phyloP scores from a whole-genome alignment of 2,797 vertebrate genomes.

The Halcyon leucocephala region DNA sequence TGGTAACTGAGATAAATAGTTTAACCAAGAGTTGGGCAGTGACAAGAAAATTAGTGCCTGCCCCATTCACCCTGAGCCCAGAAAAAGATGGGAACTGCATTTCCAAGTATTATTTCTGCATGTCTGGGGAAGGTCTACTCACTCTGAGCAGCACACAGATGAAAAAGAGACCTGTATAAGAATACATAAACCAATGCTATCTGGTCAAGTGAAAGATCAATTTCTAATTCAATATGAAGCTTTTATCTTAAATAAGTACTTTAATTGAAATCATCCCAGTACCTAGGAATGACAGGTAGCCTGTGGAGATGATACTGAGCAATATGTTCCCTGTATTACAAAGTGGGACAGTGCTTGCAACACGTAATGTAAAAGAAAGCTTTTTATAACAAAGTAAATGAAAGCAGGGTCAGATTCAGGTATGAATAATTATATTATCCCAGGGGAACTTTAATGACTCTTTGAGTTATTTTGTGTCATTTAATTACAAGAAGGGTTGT shows the following conservation, averaged over 20 bases:
- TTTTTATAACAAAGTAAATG: background rate
- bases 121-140: background rate
- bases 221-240: background rate
- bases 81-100: background rate
- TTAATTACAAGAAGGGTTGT: background rate
- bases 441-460: background rate
- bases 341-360: background rate
- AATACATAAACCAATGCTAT: background rate
- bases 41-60: background rate
- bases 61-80: background rate
- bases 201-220: background rate
- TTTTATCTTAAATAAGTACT: slow-evolving; percentile 10
- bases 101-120: background rate
- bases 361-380: background rate
- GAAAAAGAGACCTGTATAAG: background rate
- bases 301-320: background rate
- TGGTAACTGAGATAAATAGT: background rate
- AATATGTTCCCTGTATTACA: background rate
- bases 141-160: background rate
- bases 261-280: background rate
- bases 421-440: background rate
- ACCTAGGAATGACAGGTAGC: background rate
- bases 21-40: background rate
- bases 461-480: background rate
- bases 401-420: background rate